Evolutionary conservation across 2,797 vertebrate species (phyloP).

Genomic region (Tapera naevia): DNA sequence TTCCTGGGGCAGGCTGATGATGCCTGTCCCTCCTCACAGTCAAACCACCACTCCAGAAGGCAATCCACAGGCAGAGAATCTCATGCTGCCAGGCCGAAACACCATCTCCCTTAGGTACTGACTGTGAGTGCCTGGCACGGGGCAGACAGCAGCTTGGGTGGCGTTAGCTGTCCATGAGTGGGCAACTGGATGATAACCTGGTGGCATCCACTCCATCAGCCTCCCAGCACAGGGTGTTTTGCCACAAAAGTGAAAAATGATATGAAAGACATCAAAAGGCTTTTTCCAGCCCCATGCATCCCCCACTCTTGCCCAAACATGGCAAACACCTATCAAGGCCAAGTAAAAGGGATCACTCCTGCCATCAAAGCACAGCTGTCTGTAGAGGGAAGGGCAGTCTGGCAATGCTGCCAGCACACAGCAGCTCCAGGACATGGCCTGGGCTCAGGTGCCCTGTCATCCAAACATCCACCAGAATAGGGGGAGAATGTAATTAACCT

Average conservation of each 20-base stretch:
- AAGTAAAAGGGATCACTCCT: not conserved
- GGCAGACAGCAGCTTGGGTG: not conserved
- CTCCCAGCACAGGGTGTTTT: not conserved
- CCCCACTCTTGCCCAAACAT: not conserved
- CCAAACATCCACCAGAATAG: rapidly evolving
- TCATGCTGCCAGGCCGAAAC: not conserved
- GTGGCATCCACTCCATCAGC: not conserved
- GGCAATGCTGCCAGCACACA: not conserved
- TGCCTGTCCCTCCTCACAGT: not conserved
- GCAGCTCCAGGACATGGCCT: not conserved
- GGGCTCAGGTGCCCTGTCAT: not conserved
- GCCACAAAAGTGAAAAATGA: not conserved
- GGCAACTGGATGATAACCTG: not conserved
- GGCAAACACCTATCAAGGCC: not conserved
- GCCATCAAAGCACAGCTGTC: rapidly evolving
- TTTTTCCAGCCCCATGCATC: not conserved
- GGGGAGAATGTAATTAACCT: not conserved
- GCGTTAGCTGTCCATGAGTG: not conserved
- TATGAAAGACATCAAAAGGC: not conserved
- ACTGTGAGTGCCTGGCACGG: not conserved
- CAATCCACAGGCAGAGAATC: not conserved
- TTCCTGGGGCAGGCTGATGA: not conserved
- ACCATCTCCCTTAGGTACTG: not conserved
- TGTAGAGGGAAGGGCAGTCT: not conserved
- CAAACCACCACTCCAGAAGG: not conserved